Base-by-base conservation (phyloP, 2,888 invertebrate species). In the Andrena praecox region DNA sequence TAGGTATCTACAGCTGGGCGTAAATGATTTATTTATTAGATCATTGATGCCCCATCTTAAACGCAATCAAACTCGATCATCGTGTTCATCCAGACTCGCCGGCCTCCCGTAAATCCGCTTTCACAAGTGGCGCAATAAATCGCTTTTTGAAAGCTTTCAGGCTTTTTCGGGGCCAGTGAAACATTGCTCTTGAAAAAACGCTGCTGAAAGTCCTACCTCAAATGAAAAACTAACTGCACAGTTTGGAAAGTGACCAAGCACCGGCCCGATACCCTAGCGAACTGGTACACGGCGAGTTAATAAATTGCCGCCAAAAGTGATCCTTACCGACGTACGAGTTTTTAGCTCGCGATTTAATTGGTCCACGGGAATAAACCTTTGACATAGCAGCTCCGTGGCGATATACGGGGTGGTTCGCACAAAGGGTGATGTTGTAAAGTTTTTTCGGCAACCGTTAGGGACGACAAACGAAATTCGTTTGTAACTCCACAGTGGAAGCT, bases 141-240 rank as follows among this genome's bases (percentile, higher is more conserved):
- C 52, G 69, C 52, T 50, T 75, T 75, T 69, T 35, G 69, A 75
- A 69, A 75, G 75, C 75, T 75, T 75, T 69, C 50, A 69, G 50
- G 29, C 60, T 62, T 69, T 69, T 62, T 59, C 56, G 69, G 66
- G 12, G n/a, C 31, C 10, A n/a, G 27, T 48, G 70, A 35, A 62
- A 62, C n/a, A 60, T 12, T 10, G 60, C 69, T 62, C 48, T 69
- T 35, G 60, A 52, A 75, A 60, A 62, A 69, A 60, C 59, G 20
- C 52, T 27, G 12, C 20, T 62, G 56, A 56, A 56, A 56, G 56
- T 56, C 56, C 56, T 56, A 8, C 56, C 56, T 24, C 56, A 56
- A 56, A 56, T 56, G 56, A 20, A 75, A 62, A 75, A 69, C 52
- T 75, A 75, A 69, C 75, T 20, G 16, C 16, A 35, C 29, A 69